A percentile compares a stretch with the other conserved stretches of the same genome.
Conservation (phyloP, 2,113 vertebrate species). For the Hippocampus abdominalis region DNA sequence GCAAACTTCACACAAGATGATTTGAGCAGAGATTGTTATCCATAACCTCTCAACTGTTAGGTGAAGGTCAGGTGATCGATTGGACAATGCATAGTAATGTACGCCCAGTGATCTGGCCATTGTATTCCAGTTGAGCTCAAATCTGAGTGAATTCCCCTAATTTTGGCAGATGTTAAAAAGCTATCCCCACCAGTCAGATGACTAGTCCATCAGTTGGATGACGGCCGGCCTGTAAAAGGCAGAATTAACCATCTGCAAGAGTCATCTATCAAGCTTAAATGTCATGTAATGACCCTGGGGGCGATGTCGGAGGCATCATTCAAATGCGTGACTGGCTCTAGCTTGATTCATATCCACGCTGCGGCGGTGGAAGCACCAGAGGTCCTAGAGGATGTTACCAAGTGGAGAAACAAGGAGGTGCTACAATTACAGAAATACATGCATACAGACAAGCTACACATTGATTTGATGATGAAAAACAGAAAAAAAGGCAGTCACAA, state of each 20-base stretch:
- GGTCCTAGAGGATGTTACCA: conserved; percentile 10
- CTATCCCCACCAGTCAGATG: conserved; percentile 48
- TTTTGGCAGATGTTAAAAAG: conserved; percentile 51
- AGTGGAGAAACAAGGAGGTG: not conserved
- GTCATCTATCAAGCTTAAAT: conserved; percentile 61
- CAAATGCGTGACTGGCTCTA: conserved; percentile 42
- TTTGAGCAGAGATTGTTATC: not conserved
- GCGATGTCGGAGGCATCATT: conserved; percentile 51
- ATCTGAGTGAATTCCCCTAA: conserved; percentile 9
- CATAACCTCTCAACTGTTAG: not conserved
- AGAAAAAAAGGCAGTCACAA: not conserved
- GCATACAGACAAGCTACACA: not conserved
- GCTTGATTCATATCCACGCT: conserved; percentile 57
- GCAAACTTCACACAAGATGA: not conserved
- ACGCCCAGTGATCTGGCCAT: not conserved
- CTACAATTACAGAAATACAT: not conserved
- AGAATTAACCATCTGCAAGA: conserved; percentile 62
- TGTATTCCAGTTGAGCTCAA: not conserved
- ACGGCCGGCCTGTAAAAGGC: conserved; percentile 38
- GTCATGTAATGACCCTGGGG: conserved; percentile 65
- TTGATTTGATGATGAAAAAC: not conserved
- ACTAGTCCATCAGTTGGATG: conserved; percentile 51
- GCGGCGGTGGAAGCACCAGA: conserved; percentile 8
- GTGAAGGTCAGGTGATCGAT: not conserved
- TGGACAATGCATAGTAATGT: conserved; percentile 3